These are phyloP conservation scores for Batillaria attramentaria DNA, from an alignment of 1,140 invertebrate genomes.

Conservation along the genomic window DNA sequence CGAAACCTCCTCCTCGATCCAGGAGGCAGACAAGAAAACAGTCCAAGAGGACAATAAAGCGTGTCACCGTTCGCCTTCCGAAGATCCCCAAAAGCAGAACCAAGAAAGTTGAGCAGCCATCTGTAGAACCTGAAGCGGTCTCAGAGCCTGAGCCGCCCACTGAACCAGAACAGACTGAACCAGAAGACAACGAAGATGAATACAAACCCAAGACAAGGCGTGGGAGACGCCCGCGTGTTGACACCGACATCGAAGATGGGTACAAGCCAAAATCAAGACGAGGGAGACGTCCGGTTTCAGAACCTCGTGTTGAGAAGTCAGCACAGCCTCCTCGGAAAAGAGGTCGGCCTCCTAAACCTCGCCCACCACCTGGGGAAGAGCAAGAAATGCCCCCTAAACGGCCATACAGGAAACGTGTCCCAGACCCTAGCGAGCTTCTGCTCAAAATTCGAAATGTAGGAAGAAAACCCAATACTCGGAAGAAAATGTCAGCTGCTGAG, in stretches of 20 bases:
- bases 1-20: background rate
- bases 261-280: background rate
- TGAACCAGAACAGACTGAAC: constrained; percentile 12
- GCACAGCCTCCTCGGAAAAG: constrained; percentile 1
- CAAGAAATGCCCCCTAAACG: constrained; percentile 23
- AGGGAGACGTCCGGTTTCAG: background rate
- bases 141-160: constrained; percentile 9
- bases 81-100: background rate
- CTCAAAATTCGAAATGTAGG: constrained; percentile 29
- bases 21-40: constrained; percentile 16
- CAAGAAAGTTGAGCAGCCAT: background rate
- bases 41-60: constrained; percentile 13
- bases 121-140: background rate
- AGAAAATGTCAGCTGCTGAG: background rate
- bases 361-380: constrained; percentile 13
- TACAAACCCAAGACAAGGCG: constrained; percentile 2
- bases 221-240: background rate
- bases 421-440: constrained; percentile 29
- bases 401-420: constrained; percentile 22
- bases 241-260: no score
- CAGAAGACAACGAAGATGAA: constrained; percentile 29
- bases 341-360: constrained; percentile 27
- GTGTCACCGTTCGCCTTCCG: background rate
- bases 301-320: background rate
- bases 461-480: constrained; percentile 30